These are phyloP conservation scores for Egretta garzetta DNA, from an alignment of 2,113 vertebrate species.

Conservation along the genomic window DNA sequence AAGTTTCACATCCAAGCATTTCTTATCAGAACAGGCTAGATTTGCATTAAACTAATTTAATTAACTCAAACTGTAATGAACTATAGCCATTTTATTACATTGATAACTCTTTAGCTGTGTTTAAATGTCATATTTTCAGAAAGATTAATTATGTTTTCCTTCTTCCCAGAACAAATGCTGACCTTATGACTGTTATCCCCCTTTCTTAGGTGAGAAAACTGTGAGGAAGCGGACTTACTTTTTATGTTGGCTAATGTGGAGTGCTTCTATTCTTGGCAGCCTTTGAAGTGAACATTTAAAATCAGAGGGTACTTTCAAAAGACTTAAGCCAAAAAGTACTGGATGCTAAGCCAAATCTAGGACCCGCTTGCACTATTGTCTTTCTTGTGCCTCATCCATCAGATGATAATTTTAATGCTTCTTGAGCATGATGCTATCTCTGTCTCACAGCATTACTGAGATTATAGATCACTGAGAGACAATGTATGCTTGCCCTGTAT, in stretches of 20 bases:
- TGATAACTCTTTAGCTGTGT: background rate
- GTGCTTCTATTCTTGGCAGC: background rate
- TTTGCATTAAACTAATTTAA: background rate
- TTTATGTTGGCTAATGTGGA: background rate
- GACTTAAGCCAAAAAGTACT: background rate
- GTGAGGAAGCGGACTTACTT: background rate
- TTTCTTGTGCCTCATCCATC: background rate
- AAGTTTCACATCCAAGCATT: background rate
- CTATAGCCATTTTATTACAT: background rate
- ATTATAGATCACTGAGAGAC: background rate
- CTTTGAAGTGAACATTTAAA: background rate
- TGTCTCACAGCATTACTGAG: background rate
- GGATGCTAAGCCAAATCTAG: background rate
- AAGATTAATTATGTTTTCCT: background rate
- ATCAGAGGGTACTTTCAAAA: background rate
- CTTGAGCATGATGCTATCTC: background rate
- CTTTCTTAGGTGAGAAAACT: background rate
- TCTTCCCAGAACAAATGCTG: background rate
- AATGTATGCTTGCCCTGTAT: background rate
- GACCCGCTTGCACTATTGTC: background rate
- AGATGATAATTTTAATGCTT: background rate
- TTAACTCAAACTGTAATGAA: background rate
- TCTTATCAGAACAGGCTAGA: background rate
- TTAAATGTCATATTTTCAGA: constrained; percentile 6
- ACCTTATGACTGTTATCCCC: background rate